A percentile compares a stretch with the other conserved stretches of the same genome.
Evolutionary conservation across 2,113 vertebrate genomes (phyloP).

Genomic region (Ctenomys sociabilis): DNA sequence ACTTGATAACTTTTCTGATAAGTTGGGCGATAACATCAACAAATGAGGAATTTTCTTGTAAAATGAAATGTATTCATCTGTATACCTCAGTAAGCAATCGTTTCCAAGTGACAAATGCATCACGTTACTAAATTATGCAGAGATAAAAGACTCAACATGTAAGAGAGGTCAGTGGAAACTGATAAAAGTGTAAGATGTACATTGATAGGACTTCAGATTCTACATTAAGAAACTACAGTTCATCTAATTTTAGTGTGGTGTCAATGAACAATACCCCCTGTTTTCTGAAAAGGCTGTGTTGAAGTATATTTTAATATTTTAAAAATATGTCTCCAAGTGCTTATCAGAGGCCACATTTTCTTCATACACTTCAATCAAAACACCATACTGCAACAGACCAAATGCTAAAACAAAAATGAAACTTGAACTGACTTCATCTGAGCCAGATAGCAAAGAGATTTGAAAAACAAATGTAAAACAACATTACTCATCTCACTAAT

Average conservation of each 20-base stretch:
- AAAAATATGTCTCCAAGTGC: not conserved
- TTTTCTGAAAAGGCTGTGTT: not conserved
- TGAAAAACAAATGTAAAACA: not conserved
- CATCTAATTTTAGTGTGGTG: not conserved
- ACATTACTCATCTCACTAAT: not conserved
- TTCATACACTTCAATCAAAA: slow-evolving; percentile 2
- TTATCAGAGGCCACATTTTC: not conserved
- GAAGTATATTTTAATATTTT: not conserved
- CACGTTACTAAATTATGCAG: not conserved
- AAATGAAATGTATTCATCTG: not conserved
- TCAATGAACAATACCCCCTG: not conserved
- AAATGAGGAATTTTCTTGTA: not conserved
- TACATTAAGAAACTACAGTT: not conserved
- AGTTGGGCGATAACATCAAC: not conserved
- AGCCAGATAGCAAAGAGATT: not conserved
- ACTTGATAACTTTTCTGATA: not conserved
- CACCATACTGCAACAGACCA: not conserved
- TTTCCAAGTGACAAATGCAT: slow-evolving; percentile 12
- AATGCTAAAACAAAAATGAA: not conserved
- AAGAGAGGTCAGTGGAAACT: not conserved
- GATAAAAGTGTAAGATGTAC: not conserved
- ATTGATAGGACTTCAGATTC: not conserved
- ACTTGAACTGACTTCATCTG: not conserved
- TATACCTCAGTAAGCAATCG: not conserved
- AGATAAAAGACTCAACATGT: not conserved